Percentiles rank a stretch among this genome's conserved stretches.
These are phyloP conservation scores for Mirounga angustirostris DNA, from an alignment of 2,113 vertebrate genomes.

Conservation along the genomic window DNA sequence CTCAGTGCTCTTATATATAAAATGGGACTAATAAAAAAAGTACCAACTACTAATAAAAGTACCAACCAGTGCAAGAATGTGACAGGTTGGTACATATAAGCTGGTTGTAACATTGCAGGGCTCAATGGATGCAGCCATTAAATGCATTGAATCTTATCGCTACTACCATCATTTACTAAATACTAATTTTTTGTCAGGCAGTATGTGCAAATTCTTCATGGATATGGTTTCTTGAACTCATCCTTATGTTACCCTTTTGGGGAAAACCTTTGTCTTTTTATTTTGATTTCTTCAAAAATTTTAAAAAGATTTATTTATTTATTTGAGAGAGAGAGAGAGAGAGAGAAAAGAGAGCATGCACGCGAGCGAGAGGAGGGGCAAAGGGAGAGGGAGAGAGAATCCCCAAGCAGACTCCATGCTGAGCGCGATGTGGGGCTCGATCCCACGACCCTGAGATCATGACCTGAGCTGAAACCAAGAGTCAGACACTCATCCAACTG, in stretches of 20 bases:
- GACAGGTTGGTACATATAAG: neutral
- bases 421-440: too few relatives aligned
- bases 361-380: too few relatives aligned
- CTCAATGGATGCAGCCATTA: neutral
- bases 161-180: neutral
- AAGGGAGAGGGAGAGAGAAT: too few relatives aligned
- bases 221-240: neutral
- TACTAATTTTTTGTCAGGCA: neutral
- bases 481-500: too few relatives aligned
- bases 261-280: neutral
- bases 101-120: neutral
- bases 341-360: too few relatives aligned
- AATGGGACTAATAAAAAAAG: neutral
- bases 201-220: neutral
- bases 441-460: too few relatives aligned
- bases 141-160: neutral
- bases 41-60: neutral
- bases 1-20: neutral
- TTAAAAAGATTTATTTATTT: too few relatives aligned
- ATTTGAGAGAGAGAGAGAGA: too few relatives aligned
- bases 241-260: neutral
- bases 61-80: neutral
- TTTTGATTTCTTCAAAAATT: too few relatives aligned
- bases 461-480: too few relatives aligned
- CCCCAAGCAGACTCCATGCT: too few relatives aligned